phyloP scores from a whole-genome alignment of 2,888 invertebrate species.

The Gastracanthus pulcherrimus region DNA sequence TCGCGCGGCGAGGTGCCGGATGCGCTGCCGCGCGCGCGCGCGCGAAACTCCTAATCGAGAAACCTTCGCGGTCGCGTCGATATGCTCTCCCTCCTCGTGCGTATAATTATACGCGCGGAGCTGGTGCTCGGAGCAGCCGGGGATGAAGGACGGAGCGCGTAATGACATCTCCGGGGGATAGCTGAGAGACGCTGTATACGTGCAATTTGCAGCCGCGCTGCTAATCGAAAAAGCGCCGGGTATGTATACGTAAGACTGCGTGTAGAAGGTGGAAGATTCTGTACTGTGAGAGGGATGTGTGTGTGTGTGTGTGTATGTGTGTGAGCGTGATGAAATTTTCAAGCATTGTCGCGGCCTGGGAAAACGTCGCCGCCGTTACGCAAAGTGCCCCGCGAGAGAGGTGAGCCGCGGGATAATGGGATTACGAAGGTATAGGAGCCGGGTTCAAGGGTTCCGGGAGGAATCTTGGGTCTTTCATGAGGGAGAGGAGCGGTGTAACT shows the following conservation, averaged over 20 bases:
- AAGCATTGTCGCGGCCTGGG: not conserved
- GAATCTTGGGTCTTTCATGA: too few species aligned
- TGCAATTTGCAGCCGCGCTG: not conserved
- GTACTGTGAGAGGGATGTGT: not conserved
- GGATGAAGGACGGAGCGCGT: constrained; percentile 6
- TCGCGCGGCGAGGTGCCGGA: constrained; percentile 46
- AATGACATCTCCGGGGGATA: constrained; percentile 31
- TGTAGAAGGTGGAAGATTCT: not conserved
- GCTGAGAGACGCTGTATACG: not conserved
- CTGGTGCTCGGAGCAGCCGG: too few species aligned
- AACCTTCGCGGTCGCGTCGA: constrained; percentile 25
- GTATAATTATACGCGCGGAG: constrained; percentile 34
- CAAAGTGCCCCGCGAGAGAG: too few species aligned
- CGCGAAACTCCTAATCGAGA: constrained; percentile 52
- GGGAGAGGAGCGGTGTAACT: too few species aligned
- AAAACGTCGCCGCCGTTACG: too few species aligned
- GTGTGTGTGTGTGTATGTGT: too few species aligned
- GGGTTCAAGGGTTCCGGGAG: too few species aligned
- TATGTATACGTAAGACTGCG: too few species aligned
- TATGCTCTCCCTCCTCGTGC: constrained; percentile 12
- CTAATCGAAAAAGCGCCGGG: not conserved
- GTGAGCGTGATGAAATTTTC: constrained; percentile 14
- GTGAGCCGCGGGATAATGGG: too few species aligned
- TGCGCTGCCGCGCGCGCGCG: constrained; percentile 2
- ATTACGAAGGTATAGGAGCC: too few species aligned